These are phyloP conservation scores for Amphiprion ocellaris DNA, from an alignment of 2,113 vertebrate species.

Conservation along the genomic window DNA sequence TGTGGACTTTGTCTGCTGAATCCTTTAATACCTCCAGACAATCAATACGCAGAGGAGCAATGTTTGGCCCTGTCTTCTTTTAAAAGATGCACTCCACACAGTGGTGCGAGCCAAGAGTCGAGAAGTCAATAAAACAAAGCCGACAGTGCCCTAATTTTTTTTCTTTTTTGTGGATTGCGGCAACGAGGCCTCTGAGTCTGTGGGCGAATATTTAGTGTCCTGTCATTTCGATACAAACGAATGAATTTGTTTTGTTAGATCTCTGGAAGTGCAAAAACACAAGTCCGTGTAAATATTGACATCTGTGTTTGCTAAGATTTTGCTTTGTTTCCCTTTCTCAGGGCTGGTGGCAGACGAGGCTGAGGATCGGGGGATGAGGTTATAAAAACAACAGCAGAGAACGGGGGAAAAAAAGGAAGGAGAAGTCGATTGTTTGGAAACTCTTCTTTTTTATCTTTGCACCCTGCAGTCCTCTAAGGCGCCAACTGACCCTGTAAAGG, in stretches of 20 bases:
- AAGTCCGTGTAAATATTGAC: slow-evolving; percentile 35
- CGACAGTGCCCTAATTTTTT: slow-evolving; percentile 51
- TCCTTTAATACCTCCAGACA: slow-evolving; percentile 73
- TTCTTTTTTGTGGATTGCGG: slow-evolving; percentile 31
- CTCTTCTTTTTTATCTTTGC: slow-evolving; percentile 24
- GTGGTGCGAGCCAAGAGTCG: slow-evolving; percentile 56
- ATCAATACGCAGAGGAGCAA: slow-evolving; percentile 63
- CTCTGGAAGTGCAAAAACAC: slow-evolving; percentile 30
- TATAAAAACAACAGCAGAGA: slow-evolving; percentile 73
- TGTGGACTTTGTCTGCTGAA: slow-evolving; percentile 55
- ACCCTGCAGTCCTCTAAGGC: slow-evolving; percentile 28
- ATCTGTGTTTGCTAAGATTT: slow-evolving; percentile 51
- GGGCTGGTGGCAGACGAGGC: slow-evolving; percentile 67
- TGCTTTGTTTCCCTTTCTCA: slow-evolving; percentile 58
- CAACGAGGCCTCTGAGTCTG: slow-evolving; percentile 29
- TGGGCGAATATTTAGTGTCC: slow-evolving; percentile 50
- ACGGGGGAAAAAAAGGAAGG: slow-evolving; percentile 44
- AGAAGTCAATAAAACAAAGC: slow-evolving; percentile 76
- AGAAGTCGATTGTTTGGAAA: slow-evolving; percentile 45
- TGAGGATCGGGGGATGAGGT: slow-evolving; percentile 73
- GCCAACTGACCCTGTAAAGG: slow-evolving; percentile 49
- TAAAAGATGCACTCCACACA: slow-evolving; percentile 69
- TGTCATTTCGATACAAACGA: slow-evolving; percentile 49
- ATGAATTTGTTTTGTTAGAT: slow-evolving; percentile 49
- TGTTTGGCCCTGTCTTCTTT: slow-evolving; percentile 70